These are phyloP conservation scores for Andrena bucephala DNA, from an alignment of 2,888 invertebrate species.

Conservation along the genomic window DNA sequence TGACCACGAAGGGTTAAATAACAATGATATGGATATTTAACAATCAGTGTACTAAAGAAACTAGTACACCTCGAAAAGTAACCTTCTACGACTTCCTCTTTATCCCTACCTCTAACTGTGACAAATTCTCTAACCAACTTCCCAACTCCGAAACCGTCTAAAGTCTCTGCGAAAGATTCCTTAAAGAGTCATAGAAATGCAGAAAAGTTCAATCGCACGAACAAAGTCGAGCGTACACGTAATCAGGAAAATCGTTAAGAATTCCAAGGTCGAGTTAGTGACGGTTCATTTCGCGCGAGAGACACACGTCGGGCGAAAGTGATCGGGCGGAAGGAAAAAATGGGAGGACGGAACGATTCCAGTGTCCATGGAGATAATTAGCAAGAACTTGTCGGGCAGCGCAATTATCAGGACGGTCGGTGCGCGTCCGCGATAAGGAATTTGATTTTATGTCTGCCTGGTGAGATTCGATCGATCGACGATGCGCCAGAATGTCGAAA, in stretches of 20 bases:
- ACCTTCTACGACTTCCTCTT: too few relatives aligned
- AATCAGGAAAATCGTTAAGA: neutral
- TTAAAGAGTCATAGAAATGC: too few relatives aligned
- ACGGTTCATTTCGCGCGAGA: neutral
- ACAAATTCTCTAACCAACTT: too few relatives aligned
- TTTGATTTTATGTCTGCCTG: conserved; percentile 8
- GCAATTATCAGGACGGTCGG: neutral
- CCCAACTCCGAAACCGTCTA: neutral
- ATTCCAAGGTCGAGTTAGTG: neutral
- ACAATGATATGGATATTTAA: too few relatives aligned
- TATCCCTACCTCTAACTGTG: too few relatives aligned
- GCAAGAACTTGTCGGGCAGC: neutral
- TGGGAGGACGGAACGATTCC: neutral
- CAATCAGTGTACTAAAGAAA: too few relatives aligned
- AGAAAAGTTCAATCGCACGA: neutral
- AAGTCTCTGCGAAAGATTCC: neutral
- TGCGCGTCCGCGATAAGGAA: conserved; percentile 10
- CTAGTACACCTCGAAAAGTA: too few relatives aligned
- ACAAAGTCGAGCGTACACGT: too few relatives aligned
- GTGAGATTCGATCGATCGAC: neutral
- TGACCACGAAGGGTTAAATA: too few relatives aligned
- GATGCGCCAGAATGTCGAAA: neutral
- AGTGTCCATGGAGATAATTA: conserved; percentile 32
- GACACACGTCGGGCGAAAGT: neutral
- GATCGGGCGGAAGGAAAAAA: neutral